Evolutionary conservation across 2,888 invertebrate genomes (phyloP), one percentile per base, ranked within the genome.

Genomic region (Leistus spinibarbis): DNA sequence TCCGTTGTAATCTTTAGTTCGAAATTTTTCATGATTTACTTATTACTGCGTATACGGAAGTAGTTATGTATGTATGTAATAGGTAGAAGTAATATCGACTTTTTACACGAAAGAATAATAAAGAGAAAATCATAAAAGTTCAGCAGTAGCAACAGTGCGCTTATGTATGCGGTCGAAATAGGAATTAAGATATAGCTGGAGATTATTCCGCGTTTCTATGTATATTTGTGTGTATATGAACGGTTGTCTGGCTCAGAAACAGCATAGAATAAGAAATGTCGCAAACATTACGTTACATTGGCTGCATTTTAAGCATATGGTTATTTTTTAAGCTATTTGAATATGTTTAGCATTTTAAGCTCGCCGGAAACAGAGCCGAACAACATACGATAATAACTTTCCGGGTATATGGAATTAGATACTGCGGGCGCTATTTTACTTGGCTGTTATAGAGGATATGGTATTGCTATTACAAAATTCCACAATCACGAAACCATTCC

Each of bases 311-410:
- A 64, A 64, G 20, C 40, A 40, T 40, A 40, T 40, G 10, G 13
- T 20, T 24, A 64, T 60, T 60, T 60, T 60, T 60, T 60, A 17
- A 60, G 20, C 10, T 17, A 60, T 60, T 60, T 60, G 60, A 60
- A 60, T 60, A 60, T 60, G 27, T 23, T 62, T 3, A 24, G 24
- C 27, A 64, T 64, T 23, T 57, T 10, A 5, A 64, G 23, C 23
- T 13, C 64, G n/a, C n/a, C n/a, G 64, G 64, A 64, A 64, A 23
- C 27, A 17, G 27, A 20, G n/a, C 20, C 23, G 20, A 64, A n/a
- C n/a, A 64, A 64, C 64, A 64, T 64, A 64, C 23, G 64, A 64
- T 64, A 64, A 64, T 64, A 23, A 64, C 27, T 64, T 64, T 64
- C 64, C 64, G 64, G 64, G n/a, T n/a, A n/a, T 64, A 23, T 22